Conservation (phyloP, 2,888 invertebrate species). For the Copidosoma aretas region DNA sequence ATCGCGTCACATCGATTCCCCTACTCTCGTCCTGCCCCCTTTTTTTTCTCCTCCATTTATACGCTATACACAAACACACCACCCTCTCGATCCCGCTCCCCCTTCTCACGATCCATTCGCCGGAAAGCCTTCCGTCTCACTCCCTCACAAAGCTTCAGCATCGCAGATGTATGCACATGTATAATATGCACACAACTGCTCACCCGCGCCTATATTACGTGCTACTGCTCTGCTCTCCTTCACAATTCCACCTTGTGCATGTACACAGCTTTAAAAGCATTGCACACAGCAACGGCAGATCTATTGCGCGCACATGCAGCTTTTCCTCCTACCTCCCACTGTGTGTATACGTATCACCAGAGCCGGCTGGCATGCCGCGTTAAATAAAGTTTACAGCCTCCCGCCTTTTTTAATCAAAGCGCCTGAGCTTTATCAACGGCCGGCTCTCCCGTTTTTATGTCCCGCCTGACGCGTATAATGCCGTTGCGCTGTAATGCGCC, state of each 20-base stretch:
- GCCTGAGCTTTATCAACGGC: not conserved
- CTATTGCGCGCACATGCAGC: conserved; percentile 18
- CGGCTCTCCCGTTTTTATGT: not conserved
- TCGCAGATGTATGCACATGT: no score
- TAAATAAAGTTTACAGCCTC: no score
- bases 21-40: not conserved
- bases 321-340: conserved; percentile 12
- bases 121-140: no score
- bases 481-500: not conserved
- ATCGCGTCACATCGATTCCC: no score
- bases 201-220: no score
- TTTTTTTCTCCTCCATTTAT: not conserved
- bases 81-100: not conserved
- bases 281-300: conserved; percentile 3
- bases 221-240: no score
- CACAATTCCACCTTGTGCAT: not conserved
- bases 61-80: not conserved
- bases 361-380: no score
- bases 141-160: no score
- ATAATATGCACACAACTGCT: no score
- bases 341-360: not conserved
- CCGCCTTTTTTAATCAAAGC: no score
- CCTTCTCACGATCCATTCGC: no score
- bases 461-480: not conserved
- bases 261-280: conserved; percentile 17